Evolutionary conservation across 2,113 vertebrate species (phyloP).

Genomic region (Nothocercus nigrocapillus): DNA sequence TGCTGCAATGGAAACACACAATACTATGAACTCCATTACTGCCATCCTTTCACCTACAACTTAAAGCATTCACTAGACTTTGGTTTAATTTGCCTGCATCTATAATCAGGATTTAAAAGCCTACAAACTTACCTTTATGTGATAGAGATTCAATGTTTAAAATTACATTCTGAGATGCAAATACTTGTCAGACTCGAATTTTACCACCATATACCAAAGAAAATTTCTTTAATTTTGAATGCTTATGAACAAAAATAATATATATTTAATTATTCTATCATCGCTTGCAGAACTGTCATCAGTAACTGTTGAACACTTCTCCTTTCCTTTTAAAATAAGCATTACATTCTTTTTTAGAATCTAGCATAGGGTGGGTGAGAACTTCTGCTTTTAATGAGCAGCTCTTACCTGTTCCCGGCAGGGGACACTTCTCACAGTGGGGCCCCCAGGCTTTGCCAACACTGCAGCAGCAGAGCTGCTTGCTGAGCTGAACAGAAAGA

Average conservation of each 20-base stretch:
- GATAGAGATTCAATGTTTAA: neutral
- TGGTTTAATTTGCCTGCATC: neutral
- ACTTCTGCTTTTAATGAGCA: neutral
- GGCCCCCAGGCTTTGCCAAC: slow-evolving; percentile 99
- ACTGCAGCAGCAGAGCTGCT: slow-evolving; percentile 98
- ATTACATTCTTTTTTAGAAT: neutral
- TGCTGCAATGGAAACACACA: neutral
- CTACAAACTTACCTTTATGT: neutral
- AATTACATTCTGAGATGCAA: neutral
- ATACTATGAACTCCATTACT: neutral
- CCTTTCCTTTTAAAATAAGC: neutral
- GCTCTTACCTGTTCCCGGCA: slow-evolving; percentile 95
- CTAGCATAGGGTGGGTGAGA: neutral
- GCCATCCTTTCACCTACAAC: neutral
- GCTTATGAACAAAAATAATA: neutral
- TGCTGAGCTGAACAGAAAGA: slow-evolving; percentile 95
- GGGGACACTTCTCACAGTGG: slow-evolving; percentile 93
- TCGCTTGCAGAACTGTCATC: neutral
- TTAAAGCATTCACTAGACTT: neutral
- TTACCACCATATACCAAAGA: neutral
- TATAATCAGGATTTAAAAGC: neutral
- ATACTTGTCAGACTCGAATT: neutral
- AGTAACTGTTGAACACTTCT: neutral
- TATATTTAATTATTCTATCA: neutral
- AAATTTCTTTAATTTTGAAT: neutral